Conservation (phyloP, 2,888 invertebrate genomes). For the Anarsia innoxiella region DNA sequence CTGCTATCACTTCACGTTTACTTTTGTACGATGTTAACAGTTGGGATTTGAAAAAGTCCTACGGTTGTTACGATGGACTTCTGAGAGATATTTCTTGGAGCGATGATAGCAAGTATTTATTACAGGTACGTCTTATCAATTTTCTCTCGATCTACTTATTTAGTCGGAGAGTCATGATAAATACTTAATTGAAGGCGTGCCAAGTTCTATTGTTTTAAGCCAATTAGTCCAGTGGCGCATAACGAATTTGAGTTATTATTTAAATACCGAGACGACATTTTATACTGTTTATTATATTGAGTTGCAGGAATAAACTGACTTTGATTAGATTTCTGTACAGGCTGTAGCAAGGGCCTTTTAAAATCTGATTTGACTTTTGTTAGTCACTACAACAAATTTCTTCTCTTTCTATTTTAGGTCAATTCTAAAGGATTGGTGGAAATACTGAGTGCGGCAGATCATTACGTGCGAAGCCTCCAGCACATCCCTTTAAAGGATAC, state of each 20-base stretch:
- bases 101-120: slow-evolving; percentile 67
- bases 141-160: no score
- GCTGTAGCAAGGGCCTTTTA: no score
- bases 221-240: no score
- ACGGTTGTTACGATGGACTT: slow-evolving; percentile 60
- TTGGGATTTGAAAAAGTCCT: slow-evolving; percentile 71
- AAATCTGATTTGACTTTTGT: no score
- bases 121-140: slow-evolving; percentile 61
- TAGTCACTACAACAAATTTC: not conserved
- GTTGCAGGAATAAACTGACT: no score
- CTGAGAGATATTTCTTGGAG: slow-evolving; percentile 67
- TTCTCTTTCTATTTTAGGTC: slow-evolving; percentile 42
- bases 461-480: slow-evolving; percentile 60
- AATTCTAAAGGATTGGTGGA: slow-evolving; percentile 62
- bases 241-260: no score
- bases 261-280: no score
- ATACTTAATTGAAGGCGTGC: no score
- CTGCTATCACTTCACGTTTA: slow-evolving; percentile 72
- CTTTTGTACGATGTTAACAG: slow-evolving; percentile 70
- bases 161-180: no score
- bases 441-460: slow-evolving; percentile 56
- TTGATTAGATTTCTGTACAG: no score
- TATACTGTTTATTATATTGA: no score
- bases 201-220: no score
- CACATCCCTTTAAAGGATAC: slow-evolving; percentile 63